Base-by-base conservation (phyloP, 1,140 invertebrate genomes). In the Ruditapes philippinarum region DNA sequence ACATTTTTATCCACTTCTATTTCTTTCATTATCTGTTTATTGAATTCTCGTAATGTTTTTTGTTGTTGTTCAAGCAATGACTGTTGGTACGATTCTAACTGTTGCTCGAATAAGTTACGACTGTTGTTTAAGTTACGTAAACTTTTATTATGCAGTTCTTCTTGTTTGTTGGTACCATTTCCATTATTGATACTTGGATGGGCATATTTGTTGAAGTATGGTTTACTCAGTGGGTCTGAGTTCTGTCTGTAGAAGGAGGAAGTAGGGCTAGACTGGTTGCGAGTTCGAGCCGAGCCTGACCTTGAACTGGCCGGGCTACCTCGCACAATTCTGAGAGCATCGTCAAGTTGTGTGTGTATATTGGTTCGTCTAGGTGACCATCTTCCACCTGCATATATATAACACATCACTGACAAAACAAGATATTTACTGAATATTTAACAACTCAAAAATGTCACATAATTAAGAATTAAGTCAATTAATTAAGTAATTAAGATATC, bases 101-200 rank as follows among this genome's bases (percentile, higher is more conserved):
- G 94, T 70, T 94, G 92, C 81, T 95, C 94, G 91, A 95, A 95
- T 51, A 94, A 85, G 83, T 81, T 93, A 28, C 90, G 89, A 79
- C 93, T 94, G 79, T 88, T 93, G 49, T 89, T 92, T 33, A 93
- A 88, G 83, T 94, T 94, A 22, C 91, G 81, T 79, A 93, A 49
- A 65, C 93, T 94, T 68, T 89, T 78, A 79, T 93, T 90, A 81
- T 93, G 90, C 74, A 94, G 51, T 31, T 92, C 91, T n/a, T 91
- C 89, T 65, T 80, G 60, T 31, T 78, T 79, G 7, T 88, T 68
- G 25, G 33, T 49, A 12, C 80, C 68, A 42, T 60, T 68, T 40
- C 70, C 65, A 22, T 74, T 36, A 51, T 88, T 88, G 28, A 88
- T 62, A n/a, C 74, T 68, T 2, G 85, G 85, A 45, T 88, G 85